Base-by-base conservation (phyloP, 2,113 vertebrate genomes). In the Mesitornis unicolor region DNA sequence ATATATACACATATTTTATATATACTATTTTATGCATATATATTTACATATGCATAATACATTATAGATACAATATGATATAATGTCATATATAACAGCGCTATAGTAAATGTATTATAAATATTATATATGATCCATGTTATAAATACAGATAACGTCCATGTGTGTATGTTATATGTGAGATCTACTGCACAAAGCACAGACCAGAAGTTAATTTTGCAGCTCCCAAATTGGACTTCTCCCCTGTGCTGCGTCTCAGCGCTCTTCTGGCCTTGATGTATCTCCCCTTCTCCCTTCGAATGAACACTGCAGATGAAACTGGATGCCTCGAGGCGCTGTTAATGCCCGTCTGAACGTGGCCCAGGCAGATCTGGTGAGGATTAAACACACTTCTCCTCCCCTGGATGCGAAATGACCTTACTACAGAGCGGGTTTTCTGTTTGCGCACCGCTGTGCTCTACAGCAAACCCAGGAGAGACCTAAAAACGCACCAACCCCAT, bases 81-180 rank as follows among this genome's bases (percentile, higher is more conserved):
- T 22, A 22, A 33, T 11, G 11, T 10, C 51, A 28, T 21, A 16
- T 14, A 48, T 50, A 42, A 57, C 7, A 24, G 26, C 21, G n/a
- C 47, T 42, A 13, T 31, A 75, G 50, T 31, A 42, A 60, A 17
- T 40, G 12, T 4, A 21, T 35, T 51, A 45, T 19, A 42, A 26
- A 18, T 6, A 65, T 7, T 13, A 36, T 21, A 48, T 10, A 16
- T 2, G 9, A 35, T 11, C 16, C 3, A 8, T 3, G 12, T 13
- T 9, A 3, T 16, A 17, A 11, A 18, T 13, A 3, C 9, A 11
- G 3, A 3, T 47, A 28, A n/a, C 1, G 3, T 9, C 28, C 21
- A 21, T 1, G 1, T 3, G 2, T 20, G 3, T 40, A 4, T 2
- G 2, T 29, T 8, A 6, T 22, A 6, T 5, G 4, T 22, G 25